Conservation (phyloP, 92 coral and sea anemone species). For the Blastomussa wellsi region DNA sequence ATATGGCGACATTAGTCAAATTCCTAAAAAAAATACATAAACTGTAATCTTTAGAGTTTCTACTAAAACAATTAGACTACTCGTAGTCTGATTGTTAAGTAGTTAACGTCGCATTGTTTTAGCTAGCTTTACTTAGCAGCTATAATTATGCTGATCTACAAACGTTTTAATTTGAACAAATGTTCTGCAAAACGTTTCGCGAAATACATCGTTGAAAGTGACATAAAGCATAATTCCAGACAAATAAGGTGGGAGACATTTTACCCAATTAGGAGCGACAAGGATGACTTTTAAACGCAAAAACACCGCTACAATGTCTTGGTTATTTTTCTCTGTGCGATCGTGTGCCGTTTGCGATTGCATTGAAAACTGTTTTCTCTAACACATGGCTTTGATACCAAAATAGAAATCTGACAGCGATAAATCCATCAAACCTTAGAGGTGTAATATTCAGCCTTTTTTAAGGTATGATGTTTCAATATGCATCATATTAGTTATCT, state of each 20-base stretch:
- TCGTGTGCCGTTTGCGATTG: neutral
- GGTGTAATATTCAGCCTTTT: conserved; percentile 36
- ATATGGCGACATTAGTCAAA: no score
- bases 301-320: conserved; percentile 56
- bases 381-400: conserved; percentile 1
- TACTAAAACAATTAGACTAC: no score
- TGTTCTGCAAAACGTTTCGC: conserved; percentile 42
- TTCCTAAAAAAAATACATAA: no score
- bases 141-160: neutral
- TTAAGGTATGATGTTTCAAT: neutral
- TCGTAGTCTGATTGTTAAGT: no score
- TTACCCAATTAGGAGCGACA: conserved; percentile 55
- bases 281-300: conserved; percentile 44
- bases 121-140: neutral
- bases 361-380: neutral
- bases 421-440: conserved; percentile 31
- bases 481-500: neutral
- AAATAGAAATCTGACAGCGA: conserved; percentile 45
- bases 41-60: no score
- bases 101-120: neutral
- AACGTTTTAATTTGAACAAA: neutral
- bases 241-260: conserved; percentile 24
- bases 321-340: conserved; percentile 47
- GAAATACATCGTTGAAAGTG: conserved; percentile 56
- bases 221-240: conserved; percentile 56